Evolutionary conservation across 2,888 invertebrate genomes (phyloP).

Genomic region (Hesperia comma): DNA sequence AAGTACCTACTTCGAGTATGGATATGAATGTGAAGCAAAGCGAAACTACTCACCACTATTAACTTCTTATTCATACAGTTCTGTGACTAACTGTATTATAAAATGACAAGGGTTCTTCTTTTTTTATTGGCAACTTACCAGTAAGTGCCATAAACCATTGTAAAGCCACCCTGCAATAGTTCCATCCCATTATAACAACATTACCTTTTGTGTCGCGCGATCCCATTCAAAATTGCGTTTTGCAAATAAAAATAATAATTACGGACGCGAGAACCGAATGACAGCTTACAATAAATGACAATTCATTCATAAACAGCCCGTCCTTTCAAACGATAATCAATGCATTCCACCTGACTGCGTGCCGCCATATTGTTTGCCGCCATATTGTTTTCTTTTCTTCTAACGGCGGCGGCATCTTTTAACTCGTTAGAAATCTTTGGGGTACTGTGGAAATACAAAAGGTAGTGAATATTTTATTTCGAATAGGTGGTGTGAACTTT

Average conservation of each 20-base stretch:
- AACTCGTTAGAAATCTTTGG: slow-evolving; percentile 46
- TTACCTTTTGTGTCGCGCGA: not conserved
- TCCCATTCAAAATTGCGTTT: slow-evolving; percentile 19
- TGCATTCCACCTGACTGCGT: slow-evolving; percentile 68
- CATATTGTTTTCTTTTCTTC: slow-evolving; percentile 63
- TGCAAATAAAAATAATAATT: slow-evolving; percentile 36
- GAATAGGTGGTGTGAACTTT: no score
- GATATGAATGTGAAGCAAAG: no score
- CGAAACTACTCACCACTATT: no score
- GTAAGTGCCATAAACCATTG: no score
- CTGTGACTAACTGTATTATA: not conserved
- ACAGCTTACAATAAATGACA: slow-evolving; percentile 46
- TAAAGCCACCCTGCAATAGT: not conserved
- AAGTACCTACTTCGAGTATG: no score
- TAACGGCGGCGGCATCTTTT: slow-evolving; percentile 51
- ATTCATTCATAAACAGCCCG: slow-evolving; percentile 56
- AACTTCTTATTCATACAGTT: not conserved
- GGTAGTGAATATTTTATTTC: no score
- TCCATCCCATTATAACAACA: slow-evolving; percentile 4
- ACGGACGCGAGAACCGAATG: slow-evolving; percentile 21
- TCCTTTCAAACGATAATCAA: slow-evolving; percentile 66
- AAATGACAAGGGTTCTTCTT: no score
- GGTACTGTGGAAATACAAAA: slow-evolving; percentile 38
- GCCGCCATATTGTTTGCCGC: slow-evolving; percentile 64
- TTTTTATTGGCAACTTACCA: no score